Conservation (phyloP, 2,797 vertebrate species). For the Neopelma chrysocephalum region DNA sequence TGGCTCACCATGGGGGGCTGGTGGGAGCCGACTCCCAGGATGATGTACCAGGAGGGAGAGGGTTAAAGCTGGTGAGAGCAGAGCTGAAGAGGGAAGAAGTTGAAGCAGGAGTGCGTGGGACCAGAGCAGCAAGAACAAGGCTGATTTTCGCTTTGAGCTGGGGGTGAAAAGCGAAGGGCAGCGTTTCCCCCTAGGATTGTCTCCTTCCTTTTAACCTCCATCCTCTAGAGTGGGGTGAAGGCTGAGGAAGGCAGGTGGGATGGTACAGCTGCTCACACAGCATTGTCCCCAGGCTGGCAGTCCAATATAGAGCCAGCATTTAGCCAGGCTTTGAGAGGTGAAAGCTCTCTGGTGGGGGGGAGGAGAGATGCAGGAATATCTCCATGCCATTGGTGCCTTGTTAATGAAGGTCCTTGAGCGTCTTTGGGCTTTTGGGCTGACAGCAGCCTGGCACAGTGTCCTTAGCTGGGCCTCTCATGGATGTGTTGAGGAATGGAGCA, state of each 20-base stretch:
- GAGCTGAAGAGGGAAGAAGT: neutral
- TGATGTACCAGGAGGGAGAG: neutral
- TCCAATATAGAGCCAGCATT: neutral
- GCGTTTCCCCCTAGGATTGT: accelerated
- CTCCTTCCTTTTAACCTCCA: no score
- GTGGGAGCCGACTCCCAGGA: neutral
- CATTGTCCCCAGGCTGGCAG: neutral
- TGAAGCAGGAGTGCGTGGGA: neutral
- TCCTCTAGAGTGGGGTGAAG: accelerated
- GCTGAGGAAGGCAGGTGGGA: neutral
- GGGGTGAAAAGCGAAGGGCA: neutral
- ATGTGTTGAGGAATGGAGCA: neutral
- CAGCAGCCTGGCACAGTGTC: neutral
- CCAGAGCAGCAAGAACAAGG: neutral
- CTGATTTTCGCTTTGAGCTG: neutral
- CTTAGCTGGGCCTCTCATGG: accelerated
- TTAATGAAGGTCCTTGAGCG: neutral
- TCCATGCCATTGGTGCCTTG: neutral
- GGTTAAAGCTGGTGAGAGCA: neutral
- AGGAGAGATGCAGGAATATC: neutral
- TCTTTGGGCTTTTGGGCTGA: neutral
- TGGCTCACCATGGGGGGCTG: accelerated
- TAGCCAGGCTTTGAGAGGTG: neutral
- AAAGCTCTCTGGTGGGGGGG: neutral
- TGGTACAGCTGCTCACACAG: neutral